phyloP scores from a whole-genome alignment of 2,797 vertebrate species.

The Harpagifer antarcticus region DNA sequence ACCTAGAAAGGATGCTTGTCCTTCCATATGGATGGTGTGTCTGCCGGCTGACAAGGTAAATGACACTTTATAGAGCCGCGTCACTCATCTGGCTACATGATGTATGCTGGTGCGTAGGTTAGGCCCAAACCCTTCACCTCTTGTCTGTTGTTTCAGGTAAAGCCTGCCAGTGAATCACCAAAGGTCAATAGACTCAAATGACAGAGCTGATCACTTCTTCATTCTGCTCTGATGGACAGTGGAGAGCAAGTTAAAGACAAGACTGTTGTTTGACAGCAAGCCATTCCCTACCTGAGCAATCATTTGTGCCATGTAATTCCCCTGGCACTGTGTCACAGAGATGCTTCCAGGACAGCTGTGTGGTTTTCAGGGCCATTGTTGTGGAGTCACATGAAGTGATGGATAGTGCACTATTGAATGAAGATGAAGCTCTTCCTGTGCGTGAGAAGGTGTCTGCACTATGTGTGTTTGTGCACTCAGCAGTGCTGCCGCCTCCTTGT shows the following conservation, averaged over 20 bases:
- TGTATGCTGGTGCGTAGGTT: slow-evolving; percentile 48
- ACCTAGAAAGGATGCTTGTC: slow-evolving; percentile 53
- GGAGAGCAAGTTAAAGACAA: slow-evolving; percentile 62
- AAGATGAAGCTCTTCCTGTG: slow-evolving; percentile 77
- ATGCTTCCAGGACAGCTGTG: slow-evolving; percentile 55
- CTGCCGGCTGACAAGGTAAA: slow-evolving; percentile 64
- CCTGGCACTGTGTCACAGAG: slow-evolving; percentile 63
- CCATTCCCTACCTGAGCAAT: slow-evolving; percentile 59
- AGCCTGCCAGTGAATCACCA: slow-evolving; percentile 61
- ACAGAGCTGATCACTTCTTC: slow-evolving; percentile 67
- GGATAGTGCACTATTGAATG: slow-evolving; percentile 72
- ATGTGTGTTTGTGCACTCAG: slow-evolving; percentile 63
- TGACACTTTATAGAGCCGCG: slow-evolving; percentile 66
- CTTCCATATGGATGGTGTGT: slow-evolving; percentile 68
- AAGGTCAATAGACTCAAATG: slow-evolving; percentile 80
- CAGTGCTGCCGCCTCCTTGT: slow-evolving; percentile 55
- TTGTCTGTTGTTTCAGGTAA: slow-evolving; percentile 64
- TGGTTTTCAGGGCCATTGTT: slow-evolving; percentile 56
- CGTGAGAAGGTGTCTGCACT: slow-evolving; percentile 53
- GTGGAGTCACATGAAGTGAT: slow-evolving; percentile 71
- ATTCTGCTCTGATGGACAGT: slow-evolving; percentile 67
- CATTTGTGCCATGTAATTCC: slow-evolving; percentile 69
- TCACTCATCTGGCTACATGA: slow-evolving; percentile 43
- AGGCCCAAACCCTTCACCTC: slow-evolving; percentile 66
- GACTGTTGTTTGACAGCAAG: slow-evolving; percentile 53